A percentile compares a stretch with the other conserved stretches of the same genome.
Evolutionary conservation across 2,888 invertebrate species (phyloP).

Genomic region (Trimorus sp.): DNA sequence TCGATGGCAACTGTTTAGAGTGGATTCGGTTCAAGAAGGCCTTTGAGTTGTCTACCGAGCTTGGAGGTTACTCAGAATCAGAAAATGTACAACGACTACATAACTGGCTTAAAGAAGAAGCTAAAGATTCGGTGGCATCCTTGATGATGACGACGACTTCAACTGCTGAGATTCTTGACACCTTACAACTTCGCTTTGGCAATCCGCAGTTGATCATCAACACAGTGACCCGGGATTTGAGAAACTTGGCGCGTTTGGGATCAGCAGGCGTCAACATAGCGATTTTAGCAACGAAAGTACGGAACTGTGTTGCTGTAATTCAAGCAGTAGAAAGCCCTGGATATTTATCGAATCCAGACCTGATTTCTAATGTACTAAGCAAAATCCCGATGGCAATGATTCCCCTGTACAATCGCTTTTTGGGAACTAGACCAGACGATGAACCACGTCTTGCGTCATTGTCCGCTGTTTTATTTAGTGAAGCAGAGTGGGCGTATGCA

Average conservation of each 20-base stretch:
- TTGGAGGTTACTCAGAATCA: not conserved
- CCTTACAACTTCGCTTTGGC: slow-evolving; percentile 2
- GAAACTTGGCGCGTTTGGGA: no score
- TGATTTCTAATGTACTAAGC: not conserved
- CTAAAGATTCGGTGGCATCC: slow-evolving; percentile 2
- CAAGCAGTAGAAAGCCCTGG: no score
- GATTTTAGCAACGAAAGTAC: no score
- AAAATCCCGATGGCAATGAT: not conserved
- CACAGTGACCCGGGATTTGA: no score
- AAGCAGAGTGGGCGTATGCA: no score
- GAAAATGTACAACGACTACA: slow-evolving; percentile 2
- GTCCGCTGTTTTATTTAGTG: not conserved
- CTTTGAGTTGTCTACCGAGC: slow-evolving; percentile 3
- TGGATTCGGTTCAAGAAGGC: slow-evolving; percentile 5
- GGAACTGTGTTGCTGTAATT: no score
- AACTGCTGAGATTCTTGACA: not conserved
- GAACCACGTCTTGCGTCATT: not conserved
- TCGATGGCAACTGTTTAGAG: slow-evolving; percentile 13
- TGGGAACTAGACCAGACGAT: not conserved
- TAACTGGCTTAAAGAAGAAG: slow-evolving; percentile 5
- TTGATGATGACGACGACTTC: not conserved
- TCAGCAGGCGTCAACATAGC: no score
- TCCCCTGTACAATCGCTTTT: not conserved
- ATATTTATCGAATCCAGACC: no score
- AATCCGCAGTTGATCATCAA: no score